Percentiles rank a stretch among this genome's conserved stretches.
Conservation (phyloP, 1,140 invertebrate species). For the Anthonomus grandis region DNA sequence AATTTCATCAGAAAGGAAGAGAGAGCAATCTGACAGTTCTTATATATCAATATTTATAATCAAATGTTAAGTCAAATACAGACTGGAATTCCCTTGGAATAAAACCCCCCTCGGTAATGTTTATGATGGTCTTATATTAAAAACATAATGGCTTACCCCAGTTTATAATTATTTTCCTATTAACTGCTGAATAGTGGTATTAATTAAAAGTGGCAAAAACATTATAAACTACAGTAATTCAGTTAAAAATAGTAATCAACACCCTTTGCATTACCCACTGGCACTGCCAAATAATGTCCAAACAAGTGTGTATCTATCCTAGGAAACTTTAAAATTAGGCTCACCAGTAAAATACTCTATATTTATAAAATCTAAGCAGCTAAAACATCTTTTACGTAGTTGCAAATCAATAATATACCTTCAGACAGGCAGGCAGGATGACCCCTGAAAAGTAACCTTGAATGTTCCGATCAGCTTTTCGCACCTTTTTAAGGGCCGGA, state of each 20-base stretch:
- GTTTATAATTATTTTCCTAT: too few species aligned
- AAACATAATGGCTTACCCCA: too few species aligned
- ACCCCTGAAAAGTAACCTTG: slow-evolving; percentile 28
- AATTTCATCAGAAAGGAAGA: too few species aligned
- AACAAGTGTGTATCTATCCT: neutral
- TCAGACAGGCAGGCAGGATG: too few species aligned
- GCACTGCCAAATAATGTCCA: neutral
- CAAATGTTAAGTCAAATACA: too few species aligned
- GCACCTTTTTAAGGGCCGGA: neutral
- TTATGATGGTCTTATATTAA: too few species aligned
- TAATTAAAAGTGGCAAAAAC: neutral
- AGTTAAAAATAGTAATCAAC: neutral
- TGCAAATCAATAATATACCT: slow-evolving; percentile 27
- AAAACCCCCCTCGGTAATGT: too few species aligned
- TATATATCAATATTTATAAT: too few species aligned
- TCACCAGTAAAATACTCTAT: neutral
- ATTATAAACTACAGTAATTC: neutral
- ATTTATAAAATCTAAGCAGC: neutral
- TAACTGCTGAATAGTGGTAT: too few species aligned
- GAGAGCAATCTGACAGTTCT: too few species aligned
- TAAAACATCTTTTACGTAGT: slow-evolving; percentile 25
- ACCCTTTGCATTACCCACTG: neutral
- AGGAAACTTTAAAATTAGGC: neutral
- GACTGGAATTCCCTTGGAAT: too few species aligned
- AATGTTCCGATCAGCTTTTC: slow-evolving; percentile 14